These are phyloP conservation scores for Rhogogaster chlorosoma DNA, from an alignment of 2,888 invertebrate species.

Conservation along the genomic window DNA sequence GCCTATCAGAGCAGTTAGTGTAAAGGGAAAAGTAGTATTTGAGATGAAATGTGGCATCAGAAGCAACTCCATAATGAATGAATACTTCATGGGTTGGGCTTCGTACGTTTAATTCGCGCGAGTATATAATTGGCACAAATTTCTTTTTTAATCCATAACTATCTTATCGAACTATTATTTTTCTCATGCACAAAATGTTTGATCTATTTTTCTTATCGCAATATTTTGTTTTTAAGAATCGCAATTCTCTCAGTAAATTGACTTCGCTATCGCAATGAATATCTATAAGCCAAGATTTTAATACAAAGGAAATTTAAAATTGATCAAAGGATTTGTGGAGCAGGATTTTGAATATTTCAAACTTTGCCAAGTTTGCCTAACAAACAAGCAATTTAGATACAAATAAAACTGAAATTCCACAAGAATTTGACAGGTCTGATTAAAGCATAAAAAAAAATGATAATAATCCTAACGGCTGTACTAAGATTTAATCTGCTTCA, in stretches of 20 bases:
- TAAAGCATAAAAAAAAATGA: background rate
- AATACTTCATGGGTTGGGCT: constrained; percentile 6
- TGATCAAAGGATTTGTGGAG: background rate
- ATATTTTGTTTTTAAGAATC: background rate
- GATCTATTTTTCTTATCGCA: background rate
- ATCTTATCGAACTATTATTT: background rate
- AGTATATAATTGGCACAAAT: background rate
- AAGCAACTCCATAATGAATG: constrained; percentile 13
- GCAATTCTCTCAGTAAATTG: background rate
- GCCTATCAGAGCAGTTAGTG: background rate
- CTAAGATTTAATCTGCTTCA: background rate
- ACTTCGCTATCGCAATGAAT: background rate
- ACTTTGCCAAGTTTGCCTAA: no score
- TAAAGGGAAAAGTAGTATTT: background rate
- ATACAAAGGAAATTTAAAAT: background rate
- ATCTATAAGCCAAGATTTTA: background rate
- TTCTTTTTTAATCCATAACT: background rate
- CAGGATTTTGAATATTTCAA: background rate
- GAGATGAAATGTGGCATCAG: constrained; percentile 40
- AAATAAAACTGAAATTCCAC: background rate
- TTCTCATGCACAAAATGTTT: background rate
- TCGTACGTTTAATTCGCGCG: background rate
- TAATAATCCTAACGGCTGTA: background rate
- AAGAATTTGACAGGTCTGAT: background rate
- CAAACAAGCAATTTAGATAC: background rate